Conservation (phyloP, 2,113 vertebrate genomes). For the Potamarius usumacintae region DNA sequence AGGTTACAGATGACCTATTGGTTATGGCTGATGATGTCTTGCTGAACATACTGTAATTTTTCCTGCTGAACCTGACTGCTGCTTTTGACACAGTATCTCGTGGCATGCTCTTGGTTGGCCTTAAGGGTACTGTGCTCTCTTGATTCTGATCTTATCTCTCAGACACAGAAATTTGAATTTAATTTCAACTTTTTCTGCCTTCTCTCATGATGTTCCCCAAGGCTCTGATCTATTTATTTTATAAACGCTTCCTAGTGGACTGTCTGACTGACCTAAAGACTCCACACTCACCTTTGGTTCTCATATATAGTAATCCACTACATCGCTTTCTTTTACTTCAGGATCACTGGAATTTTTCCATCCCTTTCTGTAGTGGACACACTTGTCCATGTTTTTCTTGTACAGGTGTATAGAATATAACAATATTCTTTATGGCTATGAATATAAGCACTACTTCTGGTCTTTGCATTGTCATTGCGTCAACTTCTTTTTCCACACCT, state of each 20-base stretch:
- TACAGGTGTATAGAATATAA: background rate
- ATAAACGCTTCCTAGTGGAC: background rate
- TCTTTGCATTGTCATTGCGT: background rate
- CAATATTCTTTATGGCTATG: background rate
- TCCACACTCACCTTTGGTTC: background rate
- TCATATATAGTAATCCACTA: background rate
- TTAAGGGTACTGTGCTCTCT: background rate
- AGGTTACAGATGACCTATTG: background rate
- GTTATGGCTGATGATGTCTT: background rate
- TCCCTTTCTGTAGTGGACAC: background rate
- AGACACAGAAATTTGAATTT: background rate
- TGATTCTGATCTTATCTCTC: background rate
- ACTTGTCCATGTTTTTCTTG: background rate
- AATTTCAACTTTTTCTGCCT: background rate
- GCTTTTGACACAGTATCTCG: background rate
- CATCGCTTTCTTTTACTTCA: background rate
- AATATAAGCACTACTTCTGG: background rate
- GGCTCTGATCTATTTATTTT: background rate
- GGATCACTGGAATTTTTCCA: background rate
- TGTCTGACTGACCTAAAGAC: background rate
- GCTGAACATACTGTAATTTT: background rate
- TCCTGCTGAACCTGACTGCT: background rate
- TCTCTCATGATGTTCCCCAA: background rate
- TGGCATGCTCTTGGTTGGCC: background rate
- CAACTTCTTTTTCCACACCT: background rate